These are phyloP conservation scores for Psilanteris sp. DNA, from an alignment of 1,140 invertebrate species.

Conservation along the genomic window DNA sequence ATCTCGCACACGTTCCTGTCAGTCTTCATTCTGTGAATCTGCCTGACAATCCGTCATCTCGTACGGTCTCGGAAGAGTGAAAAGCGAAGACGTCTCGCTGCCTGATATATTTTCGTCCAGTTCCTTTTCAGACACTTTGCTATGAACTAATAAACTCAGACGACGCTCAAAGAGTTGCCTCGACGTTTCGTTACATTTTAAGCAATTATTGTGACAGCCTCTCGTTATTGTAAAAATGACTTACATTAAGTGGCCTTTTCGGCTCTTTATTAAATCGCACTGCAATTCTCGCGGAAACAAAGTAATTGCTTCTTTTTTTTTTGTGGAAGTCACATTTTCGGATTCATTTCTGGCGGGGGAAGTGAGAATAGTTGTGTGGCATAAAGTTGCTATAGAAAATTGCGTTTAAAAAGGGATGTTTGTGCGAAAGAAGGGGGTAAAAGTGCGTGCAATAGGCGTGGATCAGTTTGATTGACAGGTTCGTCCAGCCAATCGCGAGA, in stretches of 20 bases:
- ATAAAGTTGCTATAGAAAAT: conserved; percentile 16
- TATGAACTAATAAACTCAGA: conserved; percentile 62
- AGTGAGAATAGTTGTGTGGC: too few relatives aligned
- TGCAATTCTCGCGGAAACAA: background rate
- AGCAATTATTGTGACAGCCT: conserved; percentile 65
- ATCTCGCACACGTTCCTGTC: conserved; percentile 74
- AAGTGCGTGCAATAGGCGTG: conserved; percentile 73
- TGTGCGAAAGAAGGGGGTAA: conserved; percentile 35
- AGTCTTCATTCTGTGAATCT: conserved; percentile 73
- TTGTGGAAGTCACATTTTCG: too few relatives aligned
- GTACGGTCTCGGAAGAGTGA: conserved; percentile 70
- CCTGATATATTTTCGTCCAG: conserved; percentile 66
- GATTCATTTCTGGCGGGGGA: too few relatives aligned
- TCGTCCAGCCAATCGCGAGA: conserved; percentile 78
- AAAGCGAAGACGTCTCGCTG: conserved; percentile 62
- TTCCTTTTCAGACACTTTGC: conserved; percentile 65
- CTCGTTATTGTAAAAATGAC: conserved; percentile 42
- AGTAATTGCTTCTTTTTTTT: too few relatives aligned
- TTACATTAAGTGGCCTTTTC: conserved; percentile 14
- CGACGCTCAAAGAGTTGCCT: conserved; percentile 51
- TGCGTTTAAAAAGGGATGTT: conserved; percentile 31
- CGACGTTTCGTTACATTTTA: conserved; percentile 59
- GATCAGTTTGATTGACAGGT: conserved; percentile 79
- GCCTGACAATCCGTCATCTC: conserved; percentile 77
- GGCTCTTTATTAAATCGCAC: conserved; percentile 1